Conservation (phyloP, 2,888 invertebrate species). For the Phanerotoma sp. region DNA sequence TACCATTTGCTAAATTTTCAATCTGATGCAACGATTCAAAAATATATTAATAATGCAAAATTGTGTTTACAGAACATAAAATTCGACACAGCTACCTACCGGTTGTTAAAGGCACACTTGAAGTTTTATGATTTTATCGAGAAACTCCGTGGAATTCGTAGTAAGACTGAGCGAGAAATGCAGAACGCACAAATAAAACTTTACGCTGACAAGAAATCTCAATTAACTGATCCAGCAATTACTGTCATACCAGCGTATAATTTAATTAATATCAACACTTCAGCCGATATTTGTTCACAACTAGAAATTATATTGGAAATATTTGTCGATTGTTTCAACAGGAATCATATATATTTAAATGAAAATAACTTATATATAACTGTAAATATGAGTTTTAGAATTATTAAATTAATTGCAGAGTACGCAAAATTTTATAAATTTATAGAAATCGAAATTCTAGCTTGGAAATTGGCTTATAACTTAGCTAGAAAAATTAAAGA, state of each 20-base stretch:
- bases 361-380: neutral
- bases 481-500: slow-evolving; percentile 42
- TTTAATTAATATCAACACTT: slow-evolving; percentile 45
- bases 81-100: slow-evolving; percentile 3
- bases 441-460: slow-evolving; percentile 40
- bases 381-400: slow-evolving; percentile 31
- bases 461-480: slow-evolving; percentile 46
- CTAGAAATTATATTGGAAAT: slow-evolving; percentile 36
- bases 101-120: slow-evolving; percentile 41
- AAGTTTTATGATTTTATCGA: slow-evolving; percentile 44
- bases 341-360: neutral
- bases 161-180: slow-evolving; percentile 41
- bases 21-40: slow-evolving; percentile 26
- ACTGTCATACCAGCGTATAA: slow-evolving; percentile 47
- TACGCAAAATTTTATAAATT: slow-evolving; percentile 47
- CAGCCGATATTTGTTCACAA: slow-evolving; percentile 34
- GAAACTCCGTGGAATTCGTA: slow-evolving; percentile 30
- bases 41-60: slow-evolving; percentile 35
- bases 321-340: slow-evolving; percentile 40
- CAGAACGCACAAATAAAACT: slow-evolving; percentile 29
- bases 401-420: slow-evolving; percentile 47
- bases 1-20: slow-evolving; percentile 40
- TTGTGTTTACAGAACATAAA: slow-evolving; percentile 30
- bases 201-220: slow-evolving; percentile 26
- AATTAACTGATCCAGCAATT: slow-evolving; percentile 21